These are phyloP conservation scores for Seira musarum DNA, from an alignment of 2,888 invertebrate species.

Conservation along the genomic window DNA sequence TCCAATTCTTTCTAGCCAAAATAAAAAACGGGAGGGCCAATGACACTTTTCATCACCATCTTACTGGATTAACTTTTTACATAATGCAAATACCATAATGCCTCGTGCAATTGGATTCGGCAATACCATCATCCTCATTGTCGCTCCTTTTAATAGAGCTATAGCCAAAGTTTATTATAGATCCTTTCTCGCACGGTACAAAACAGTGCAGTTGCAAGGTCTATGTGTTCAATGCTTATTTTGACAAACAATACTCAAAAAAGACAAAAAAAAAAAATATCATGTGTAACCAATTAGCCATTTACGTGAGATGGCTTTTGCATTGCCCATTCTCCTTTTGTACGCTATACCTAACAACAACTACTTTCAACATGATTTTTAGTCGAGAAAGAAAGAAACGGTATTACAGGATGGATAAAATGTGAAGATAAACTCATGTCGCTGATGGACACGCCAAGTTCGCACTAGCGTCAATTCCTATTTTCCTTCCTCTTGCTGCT, in stretches of 20 bases:
- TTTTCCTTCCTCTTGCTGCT: slow-evolving; percentile 17
- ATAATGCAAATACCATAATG: slow-evolving; percentile 14
- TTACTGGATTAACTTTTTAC: slow-evolving; percentile 18
- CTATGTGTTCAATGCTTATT: too few species aligned
- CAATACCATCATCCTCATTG: slow-evolving; percentile 21
- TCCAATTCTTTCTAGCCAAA: slow-evolving; percentile 54
- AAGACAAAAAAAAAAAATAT: slow-evolving; percentile 60
- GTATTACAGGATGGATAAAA: slow-evolving; percentile 2
- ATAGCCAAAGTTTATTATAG: slow-evolving; percentile 30
- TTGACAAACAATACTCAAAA: slow-evolving; percentile 36
- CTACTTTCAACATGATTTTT: not conserved
- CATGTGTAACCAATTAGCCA: slow-evolving; percentile 58
- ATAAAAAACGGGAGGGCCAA: slow-evolving; percentile 58
- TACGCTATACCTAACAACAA: not conserved
- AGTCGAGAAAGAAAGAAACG: not conserved
- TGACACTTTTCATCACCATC: slow-evolving; percentile 58
- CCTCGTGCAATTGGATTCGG: not conserved
- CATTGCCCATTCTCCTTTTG: not conserved
- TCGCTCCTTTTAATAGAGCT: slow-evolving; percentile 30
- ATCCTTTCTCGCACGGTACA: slow-evolving; percentile 10
- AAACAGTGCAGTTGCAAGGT: slow-evolving; percentile 26
- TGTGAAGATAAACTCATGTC: slow-evolving; percentile 4
- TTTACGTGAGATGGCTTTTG: slow-evolving; percentile 37
- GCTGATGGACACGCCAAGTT: slow-evolving; percentile 7
- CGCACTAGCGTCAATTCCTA: slow-evolving; percentile 4